Percentiles rank a stretch among this genome's conserved stretches.
phyloP scores from a whole-genome alignment of 2,888 invertebrate species.

The Spilarctia lutea region DNA sequence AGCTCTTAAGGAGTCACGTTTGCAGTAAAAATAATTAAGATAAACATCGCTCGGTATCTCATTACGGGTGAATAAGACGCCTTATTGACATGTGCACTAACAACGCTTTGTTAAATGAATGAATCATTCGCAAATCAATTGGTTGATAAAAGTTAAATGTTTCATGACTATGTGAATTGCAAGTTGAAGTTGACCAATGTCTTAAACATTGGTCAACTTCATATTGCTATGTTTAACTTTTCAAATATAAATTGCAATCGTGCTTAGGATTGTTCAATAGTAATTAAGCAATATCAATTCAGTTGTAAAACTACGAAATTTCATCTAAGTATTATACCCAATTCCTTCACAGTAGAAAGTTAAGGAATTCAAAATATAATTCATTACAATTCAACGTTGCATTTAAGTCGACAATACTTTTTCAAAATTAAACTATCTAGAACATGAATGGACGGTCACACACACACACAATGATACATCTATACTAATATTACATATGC shows the following conservation, averaged over 20 bases:
- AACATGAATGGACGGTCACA: too few species aligned
- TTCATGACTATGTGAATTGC: constrained; percentile 21
- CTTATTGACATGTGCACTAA: constrained; percentile 39
- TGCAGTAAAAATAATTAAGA: constrained; percentile 52
- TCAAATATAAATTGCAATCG: background rate
- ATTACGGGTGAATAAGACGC: constrained; percentile 51
- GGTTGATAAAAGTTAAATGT: constrained; percentile 35
- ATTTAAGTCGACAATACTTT: too few species aligned
- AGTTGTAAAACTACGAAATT: too few species aligned
- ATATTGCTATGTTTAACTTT: background rate
- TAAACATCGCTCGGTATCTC: constrained; percentile 49
- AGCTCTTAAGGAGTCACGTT: constrained; percentile 47
- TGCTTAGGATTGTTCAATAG: background rate
- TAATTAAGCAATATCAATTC: too few species aligned
- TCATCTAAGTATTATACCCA: too few species aligned
- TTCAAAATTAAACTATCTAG: too few species aligned
- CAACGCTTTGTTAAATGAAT: constrained; percentile 40
- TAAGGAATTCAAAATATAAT: too few species aligned
- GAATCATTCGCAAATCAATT: constrained; percentile 32
- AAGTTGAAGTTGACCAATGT: too few species aligned
- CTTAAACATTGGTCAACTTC: background rate
- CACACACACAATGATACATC: too few species aligned
- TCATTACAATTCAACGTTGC: too few species aligned
- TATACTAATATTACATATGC: too few species aligned
- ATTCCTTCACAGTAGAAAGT: too few species aligned